A percentile compares a stretch with the other conserved stretches of the same genome.
These are phyloP conservation scores for Graptemys geographica DNA, from an alignment of 2,797 vertebrate genomes.

Conservation along the genomic window DNA sequence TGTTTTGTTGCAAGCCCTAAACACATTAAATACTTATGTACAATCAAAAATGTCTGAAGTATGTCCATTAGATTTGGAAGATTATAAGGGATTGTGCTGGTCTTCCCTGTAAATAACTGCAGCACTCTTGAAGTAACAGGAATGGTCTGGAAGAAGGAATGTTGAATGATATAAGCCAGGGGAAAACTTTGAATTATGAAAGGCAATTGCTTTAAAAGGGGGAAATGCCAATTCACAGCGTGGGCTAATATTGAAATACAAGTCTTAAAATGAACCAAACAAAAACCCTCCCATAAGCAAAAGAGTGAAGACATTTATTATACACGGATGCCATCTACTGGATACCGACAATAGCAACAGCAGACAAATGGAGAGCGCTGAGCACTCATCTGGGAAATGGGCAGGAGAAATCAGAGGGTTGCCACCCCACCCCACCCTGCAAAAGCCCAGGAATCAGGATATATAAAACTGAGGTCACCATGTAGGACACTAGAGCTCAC, in stretches of 20 bases:
- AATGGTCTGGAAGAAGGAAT: neutral
- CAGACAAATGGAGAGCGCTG: neutral
- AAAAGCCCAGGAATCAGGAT: neutral
- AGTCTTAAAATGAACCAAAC: neutral
- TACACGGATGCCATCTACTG: neutral
- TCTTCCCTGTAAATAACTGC: neutral
- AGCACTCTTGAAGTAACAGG: neutral
- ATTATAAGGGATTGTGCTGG: neutral
- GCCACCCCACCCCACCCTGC: accelerated
- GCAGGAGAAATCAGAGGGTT: neutral
- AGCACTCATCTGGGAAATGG: neutral
- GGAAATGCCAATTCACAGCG: too few relatives aligned
- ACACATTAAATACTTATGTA: neutral
- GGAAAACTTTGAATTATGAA: neutral
- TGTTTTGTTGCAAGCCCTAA: neutral
- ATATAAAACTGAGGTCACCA: neutral
- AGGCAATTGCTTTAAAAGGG: neutral
- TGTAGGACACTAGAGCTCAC: neutral
- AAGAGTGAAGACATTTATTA: neutral
- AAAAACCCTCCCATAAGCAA: neutral
- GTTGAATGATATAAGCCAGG: neutral
- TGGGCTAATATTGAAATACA: neutral
- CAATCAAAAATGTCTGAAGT: neutral
- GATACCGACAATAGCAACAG: neutral
- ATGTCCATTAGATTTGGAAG: neutral